phyloP scores from a whole-genome alignment of 1,140 invertebrate species.

The Euura lappo region DNA sequence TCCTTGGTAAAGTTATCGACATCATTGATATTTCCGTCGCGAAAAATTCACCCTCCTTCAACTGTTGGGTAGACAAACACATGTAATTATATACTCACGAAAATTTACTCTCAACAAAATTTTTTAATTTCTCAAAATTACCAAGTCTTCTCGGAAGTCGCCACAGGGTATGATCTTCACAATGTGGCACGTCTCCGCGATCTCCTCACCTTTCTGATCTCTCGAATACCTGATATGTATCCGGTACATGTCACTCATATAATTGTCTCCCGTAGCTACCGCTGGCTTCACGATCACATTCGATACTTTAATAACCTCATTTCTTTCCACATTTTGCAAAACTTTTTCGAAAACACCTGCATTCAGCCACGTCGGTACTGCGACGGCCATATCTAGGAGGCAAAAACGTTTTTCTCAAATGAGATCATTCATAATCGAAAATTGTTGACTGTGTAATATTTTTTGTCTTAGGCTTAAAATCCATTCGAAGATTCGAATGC shows the following conservation, averaged over 20 bases:
- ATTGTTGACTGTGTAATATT: no score
- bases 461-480: no score
- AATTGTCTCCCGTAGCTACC: conserved; percentile 59
- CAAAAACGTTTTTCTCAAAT: no score
- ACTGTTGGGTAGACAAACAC: no score
- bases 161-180: conserved; percentile 43
- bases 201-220: conserved; percentile 19
- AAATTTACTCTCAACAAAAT: no score
- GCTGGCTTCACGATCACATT: conserved; percentile 46
- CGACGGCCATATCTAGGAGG: no score
- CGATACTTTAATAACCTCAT: conserved; percentile 45
- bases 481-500: no score
- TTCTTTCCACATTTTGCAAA: conserved; percentile 43
- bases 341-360: conserved; percentile 34
- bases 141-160: not conserved
- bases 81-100: no score
- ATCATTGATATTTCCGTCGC: conserved; percentile 14
- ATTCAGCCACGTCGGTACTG: no score
- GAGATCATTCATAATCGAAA: no score
- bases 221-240: conserved; percentile 35
- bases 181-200: conserved; percentile 37
- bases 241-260: conserved; percentile 57
- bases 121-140: no score
- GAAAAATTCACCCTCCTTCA: conserved; percentile 3
- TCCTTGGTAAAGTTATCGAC: not conserved